Base-by-base conservation (phyloP, 2,113 vertebrate genomes). In the Prionailurus viverrinus region DNA sequence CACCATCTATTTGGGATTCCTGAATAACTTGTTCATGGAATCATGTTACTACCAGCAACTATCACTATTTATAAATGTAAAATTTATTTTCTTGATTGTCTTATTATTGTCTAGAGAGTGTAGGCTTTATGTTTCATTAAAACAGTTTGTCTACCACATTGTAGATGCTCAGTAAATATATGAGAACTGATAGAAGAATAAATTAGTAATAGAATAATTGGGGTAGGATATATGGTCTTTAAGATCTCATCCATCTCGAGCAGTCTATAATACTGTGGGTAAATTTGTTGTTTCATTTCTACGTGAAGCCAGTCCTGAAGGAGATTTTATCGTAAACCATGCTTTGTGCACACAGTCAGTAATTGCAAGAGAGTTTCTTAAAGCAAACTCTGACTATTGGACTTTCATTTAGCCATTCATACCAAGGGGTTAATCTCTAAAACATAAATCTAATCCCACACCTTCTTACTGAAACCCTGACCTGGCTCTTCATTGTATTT, bases 161-260 rank as follows among this genome's bases (percentile, higher is more conserved):
- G 18, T 63, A 82, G 71, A 33, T 63, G 4, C 25, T 92, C 29
- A 94, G 55, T 53, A 93, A 91, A 73, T 94, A 94, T 78, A 27
- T 94, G 73, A 89, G 45, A 97, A 85, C 45, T 74, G 89, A 55
- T 55, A 29, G 15, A 51, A 94, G 82, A 97, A 81, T 68, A 95
- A 66, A 73, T 94, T 65, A 78, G 51, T 58, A 65, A 71, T 68
- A 66, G 61, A 94, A 95, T 48, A 87, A 45, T 93, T 96, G 63
- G 8, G 29, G 0, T 94, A 91, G 48, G n/a, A 81, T 84, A 84
- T 92, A 74, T 65, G 51, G 85, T n/a, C 55, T 71, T 14, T 0
- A 82, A 63, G 41, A 51, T 76, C 13, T 39, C 13, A 84, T 68
- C 25, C 69, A 66, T 91, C 63, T 80, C 51, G 10, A 91, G 0